Conservation (phyloP, 92 coral and sea anemone genomes). For the Zoanthus sociatus region DNA sequence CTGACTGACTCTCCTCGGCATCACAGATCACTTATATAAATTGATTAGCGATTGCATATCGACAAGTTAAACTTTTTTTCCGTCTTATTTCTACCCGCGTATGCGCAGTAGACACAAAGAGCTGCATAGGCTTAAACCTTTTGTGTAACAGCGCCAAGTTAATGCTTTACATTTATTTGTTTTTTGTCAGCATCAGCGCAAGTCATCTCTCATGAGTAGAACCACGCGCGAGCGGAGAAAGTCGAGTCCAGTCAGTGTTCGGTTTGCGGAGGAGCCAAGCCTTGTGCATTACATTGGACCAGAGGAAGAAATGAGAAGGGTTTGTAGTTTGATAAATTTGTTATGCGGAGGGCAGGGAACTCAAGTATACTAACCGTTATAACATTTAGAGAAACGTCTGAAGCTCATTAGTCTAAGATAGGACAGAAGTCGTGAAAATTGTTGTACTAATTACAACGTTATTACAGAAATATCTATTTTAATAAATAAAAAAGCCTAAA, state of each 20-base stretch:
- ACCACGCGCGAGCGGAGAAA: slow-evolving; percentile 91
- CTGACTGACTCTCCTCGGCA: too few species aligned
- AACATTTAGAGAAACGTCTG: background rate
- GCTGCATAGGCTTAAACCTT: background rate
- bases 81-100: too few species aligned
- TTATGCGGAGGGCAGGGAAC: background rate
- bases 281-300: slow-evolving; percentile 96
- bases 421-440: background rate
- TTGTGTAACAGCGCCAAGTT: background rate
- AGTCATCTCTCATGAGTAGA: slow-evolving; percentile 97
- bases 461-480: too few species aligned
- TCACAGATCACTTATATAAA: too few species aligned
- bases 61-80: too few species aligned
- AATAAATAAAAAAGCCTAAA: too few species aligned
- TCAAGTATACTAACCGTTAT: background rate
- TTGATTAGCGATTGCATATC: too few species aligned
- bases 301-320: slow-evolving; percentile 84
- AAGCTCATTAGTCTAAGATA: background rate
- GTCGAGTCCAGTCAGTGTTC: slow-evolving; percentile 91
- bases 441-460: background rate
- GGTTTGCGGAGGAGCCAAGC: slow-evolving; percentile 91
- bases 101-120: too few species aligned
- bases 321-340: slow-evolving; percentile 17
- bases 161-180: background rate
- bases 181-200: slow-evolving; percentile 73